A percentile compares a stretch with the other conserved stretches of the same genome.
phyloP scores from a whole-genome alignment of 2,797 vertebrate genomes.

The Adrianichthys oophorus region DNA sequence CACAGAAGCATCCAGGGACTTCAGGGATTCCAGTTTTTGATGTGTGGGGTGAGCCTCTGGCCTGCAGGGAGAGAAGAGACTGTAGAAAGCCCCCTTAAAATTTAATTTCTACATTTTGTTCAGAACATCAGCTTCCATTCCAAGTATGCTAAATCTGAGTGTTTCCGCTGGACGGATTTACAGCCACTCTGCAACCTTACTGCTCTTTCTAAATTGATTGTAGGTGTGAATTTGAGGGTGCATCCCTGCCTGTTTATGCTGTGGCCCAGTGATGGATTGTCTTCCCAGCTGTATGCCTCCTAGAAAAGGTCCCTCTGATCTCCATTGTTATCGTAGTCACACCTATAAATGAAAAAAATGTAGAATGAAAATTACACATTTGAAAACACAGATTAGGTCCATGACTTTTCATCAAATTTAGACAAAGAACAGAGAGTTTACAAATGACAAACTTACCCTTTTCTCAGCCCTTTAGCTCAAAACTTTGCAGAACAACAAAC shows the following conservation, averaged over 20 bases:
- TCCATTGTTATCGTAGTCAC: neutral
- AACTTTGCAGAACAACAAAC: conserved; percentile 11
- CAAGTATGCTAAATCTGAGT: neutral
- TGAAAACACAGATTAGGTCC: conserved; percentile 16
- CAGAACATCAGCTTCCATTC: neutral
- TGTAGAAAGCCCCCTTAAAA: no score
- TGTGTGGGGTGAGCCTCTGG: no score
- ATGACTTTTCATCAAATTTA: conserved; percentile 35
- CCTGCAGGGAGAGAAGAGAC: neutral
- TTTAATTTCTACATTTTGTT: neutral
- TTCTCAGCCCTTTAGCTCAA: conserved; percentile 29
- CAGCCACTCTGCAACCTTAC: neutral
- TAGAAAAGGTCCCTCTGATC: neutral
- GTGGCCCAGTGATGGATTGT: neutral
- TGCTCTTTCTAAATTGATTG: neutral
- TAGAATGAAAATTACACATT: neutral
- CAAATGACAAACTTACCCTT: conserved; percentile 39
- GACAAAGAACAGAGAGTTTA: conserved; percentile 19
- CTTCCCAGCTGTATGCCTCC: neutral
- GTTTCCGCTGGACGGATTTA: neutral
- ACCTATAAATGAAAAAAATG: conserved; percentile 10
- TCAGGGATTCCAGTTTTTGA: conserved; percentile 13
- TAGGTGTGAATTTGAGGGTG: neutral
- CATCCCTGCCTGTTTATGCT: neutral
- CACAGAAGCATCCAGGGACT: conserved; percentile 5